Evolutionary conservation across 2,888 invertebrate species (phyloP), one percentile per base, ranked within the genome.

Genomic region (Agrypnus murinus): DNA sequence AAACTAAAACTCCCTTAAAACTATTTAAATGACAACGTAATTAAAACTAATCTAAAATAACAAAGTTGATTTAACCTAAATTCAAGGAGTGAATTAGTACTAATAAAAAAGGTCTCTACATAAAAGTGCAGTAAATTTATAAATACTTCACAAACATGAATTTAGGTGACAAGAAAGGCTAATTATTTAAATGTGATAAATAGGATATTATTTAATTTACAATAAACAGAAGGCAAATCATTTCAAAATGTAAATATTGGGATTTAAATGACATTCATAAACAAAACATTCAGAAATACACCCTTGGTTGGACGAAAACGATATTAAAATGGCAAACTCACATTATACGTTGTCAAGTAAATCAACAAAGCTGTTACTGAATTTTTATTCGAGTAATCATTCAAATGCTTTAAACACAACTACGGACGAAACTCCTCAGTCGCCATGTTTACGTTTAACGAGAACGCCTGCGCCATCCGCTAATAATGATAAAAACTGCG

Each of bases 351-450:
- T 68, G 63, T 71, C 68, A 77, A 76, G 71, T 69, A 72, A 74
- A 73, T 71, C 69, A 73, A 75, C 72, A 76, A 72, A 75, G 72
- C 74, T 75, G 74, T 75, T 76, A 76, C 73, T 72, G 58, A 71
- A 70, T 65, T 73, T 74, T 73, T 75, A 75, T 73, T 74, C 76
- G 73, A 76, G 74, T 77, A 76, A 74, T 76, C 76, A 78, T 77
- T 75, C 67, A 78, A 76, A 75, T 73, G 73, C 74, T 75, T 74
- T 76, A 76, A 77, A 72, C 77, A 78, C 75, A 75, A 77, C 76
- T 77, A 78, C 74, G 67, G 75, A 72, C 74, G 73, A 75, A 77
- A 75, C 75, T 73, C 77, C 74, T 76, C 77, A 74, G 68, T 71
- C 77, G 78, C 78, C 78, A 78, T 78, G 73, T 77, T 77, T 74